A percentile compares a stretch with the other conserved stretches of the same genome.
phyloP scores from a whole-genome alignment of 2,113 vertebrate species.

The Gymnogyps californianus region DNA sequence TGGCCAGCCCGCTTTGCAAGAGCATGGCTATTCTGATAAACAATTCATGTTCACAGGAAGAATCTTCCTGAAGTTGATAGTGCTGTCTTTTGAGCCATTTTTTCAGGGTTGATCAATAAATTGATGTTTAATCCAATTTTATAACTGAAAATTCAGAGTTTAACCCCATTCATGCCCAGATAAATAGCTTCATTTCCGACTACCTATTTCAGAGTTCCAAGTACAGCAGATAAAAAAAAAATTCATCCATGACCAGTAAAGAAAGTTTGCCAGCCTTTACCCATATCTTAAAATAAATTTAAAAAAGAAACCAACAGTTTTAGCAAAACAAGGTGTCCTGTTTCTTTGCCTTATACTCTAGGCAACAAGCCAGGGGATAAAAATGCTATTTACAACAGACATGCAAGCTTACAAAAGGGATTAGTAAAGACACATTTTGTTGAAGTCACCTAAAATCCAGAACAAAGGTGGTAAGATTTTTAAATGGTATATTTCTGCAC shows the following conservation, averaged over 20 bases:
- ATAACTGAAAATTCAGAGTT: background rate
- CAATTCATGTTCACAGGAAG: background rate
- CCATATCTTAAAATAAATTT: background rate
- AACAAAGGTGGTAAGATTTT: slow-evolving; percentile 57
- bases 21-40: background rate
- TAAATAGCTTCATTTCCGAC: background rate
- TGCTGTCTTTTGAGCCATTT: background rate
- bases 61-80: background rate
- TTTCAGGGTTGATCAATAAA: background rate
- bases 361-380: background rate
- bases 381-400: background rate
- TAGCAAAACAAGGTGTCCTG: background rate
- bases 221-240: background rate
- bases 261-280: slow-evolving; percentile 10
- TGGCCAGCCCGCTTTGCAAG: background rate
- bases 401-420: background rate
- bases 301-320: background rate
- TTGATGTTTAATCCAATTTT: background rate
- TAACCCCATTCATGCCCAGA: background rate
- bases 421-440: slow-evolving; percentile 15
- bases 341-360: background rate
- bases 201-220: background rate
- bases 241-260: background rate
- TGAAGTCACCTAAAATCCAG: slow-evolving; percentile 18
- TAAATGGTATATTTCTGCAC: slow-evolving; percentile 48